These are phyloP conservation scores for Chrysina gloriosa DNA, from an alignment of 2,888 invertebrate genomes.

Conservation along the genomic window DNA sequence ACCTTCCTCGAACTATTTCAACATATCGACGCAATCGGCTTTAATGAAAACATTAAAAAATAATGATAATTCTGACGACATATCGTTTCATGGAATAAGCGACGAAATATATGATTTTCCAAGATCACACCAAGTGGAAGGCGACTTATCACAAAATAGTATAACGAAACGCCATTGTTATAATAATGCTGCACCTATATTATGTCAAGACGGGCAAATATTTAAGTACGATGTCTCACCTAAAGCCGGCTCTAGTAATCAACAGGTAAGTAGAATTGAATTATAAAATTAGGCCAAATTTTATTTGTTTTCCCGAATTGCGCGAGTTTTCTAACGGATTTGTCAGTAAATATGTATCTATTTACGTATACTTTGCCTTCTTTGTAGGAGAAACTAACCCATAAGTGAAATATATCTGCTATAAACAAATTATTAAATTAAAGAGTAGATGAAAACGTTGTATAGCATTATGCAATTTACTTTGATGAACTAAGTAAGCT, in stretches of 20 bases:
- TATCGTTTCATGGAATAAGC: constrained; percentile 44
- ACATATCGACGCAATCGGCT: constrained; percentile 55
- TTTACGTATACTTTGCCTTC: no score
- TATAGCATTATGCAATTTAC: no score
- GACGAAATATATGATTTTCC: constrained; percentile 80
- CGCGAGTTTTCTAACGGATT: no score
- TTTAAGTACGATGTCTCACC: constrained; percentile 70
- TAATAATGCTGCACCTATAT: constrained; percentile 71
- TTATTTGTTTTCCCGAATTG: no score
- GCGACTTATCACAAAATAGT: constrained; percentile 51
- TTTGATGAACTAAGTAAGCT: no score
- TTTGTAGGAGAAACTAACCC: no score
- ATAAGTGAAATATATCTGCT: no score
- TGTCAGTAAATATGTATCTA: no score
- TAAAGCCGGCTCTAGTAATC: constrained; percentile 59
- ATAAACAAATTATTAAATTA: no score
- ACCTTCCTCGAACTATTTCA: constrained; percentile 63
- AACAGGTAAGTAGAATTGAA: constrained; percentile 52
- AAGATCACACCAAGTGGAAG: constrained; percentile 71
- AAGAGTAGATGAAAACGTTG: no score
- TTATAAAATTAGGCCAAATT: no score
- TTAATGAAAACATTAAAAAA: constrained; percentile 35
- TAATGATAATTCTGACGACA: constrained; percentile 7
- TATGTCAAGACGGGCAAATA: constrained; percentile 66
- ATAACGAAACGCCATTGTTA: constrained; percentile 68